These are phyloP conservation scores for Leptonema lineaticorne DNA, from an alignment of 1,140 invertebrate genomes.

Conservation along the genomic window DNA sequence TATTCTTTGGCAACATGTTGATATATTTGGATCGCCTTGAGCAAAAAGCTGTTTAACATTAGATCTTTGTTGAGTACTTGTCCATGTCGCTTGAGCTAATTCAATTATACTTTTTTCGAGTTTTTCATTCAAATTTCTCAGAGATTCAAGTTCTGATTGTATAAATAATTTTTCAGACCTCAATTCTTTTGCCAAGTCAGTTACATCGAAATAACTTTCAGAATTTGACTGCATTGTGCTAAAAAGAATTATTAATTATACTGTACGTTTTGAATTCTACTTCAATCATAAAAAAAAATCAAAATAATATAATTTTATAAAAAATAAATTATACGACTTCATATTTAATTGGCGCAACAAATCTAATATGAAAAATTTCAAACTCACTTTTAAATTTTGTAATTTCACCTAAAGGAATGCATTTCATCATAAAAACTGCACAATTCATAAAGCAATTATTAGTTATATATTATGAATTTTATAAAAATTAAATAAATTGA, in stretches of 20 bases:
- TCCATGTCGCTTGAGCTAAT: conserved; percentile 76
- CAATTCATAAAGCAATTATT: no score
- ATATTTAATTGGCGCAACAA: no score
- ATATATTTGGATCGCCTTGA: conserved; percentile 71
- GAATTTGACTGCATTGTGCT: conserved; percentile 1
- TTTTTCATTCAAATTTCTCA: conserved; percentile 54
- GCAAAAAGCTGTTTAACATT: conserved; percentile 81
- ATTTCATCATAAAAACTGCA: no score
- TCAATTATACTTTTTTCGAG: conserved; percentile 51
- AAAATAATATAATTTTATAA: no score
- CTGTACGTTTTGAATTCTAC: no score
- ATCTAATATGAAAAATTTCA: no score
- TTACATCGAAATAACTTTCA: conserved; percentile 42
- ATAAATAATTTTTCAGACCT: conserved; percentile 54
- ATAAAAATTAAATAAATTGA: no score
- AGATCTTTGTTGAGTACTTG: conserved; percentile 83
- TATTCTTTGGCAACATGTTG: conserved; percentile 73
- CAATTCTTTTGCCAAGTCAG: conserved; percentile 53
- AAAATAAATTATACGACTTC: no score
- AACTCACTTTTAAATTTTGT: no score
- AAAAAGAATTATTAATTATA: not conserved
- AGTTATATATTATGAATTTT: no score
- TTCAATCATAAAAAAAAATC: no score
- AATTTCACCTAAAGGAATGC: no score
- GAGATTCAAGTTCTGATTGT: conserved; percentile 52